These are phyloP conservation scores for Rhabdomys pumilio DNA, from an alignment of 2,797 vertebrate species.

Conservation along the genomic window DNA sequence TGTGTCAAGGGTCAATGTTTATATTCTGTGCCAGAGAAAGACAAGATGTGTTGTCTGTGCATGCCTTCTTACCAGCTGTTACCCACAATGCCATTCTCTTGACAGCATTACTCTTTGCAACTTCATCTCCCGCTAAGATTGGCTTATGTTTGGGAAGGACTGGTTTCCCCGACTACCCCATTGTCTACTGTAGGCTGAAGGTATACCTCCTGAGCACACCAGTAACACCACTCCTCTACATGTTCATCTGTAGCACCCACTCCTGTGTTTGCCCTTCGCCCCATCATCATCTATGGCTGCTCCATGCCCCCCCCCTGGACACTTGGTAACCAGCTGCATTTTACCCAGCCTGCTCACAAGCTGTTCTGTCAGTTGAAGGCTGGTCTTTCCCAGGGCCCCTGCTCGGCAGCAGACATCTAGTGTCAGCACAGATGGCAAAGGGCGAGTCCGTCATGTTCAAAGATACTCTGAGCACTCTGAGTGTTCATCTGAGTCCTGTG, in stretches of 20 bases:
- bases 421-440: not conserved
- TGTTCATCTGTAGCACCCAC: not conserved
- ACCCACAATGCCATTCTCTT: not conserved
- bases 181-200: not conserved
- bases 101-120: fast-evolving
- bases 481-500: not conserved
- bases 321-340: not conserved
- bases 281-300: not conserved
- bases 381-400: not conserved
- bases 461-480: not conserved
- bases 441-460: not conserved
- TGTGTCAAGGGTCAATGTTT: not conserved
- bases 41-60: fast-evolving
- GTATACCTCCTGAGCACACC: not conserved
- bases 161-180: not conserved
- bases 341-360: not conserved
- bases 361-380: conserved; percentile 12
- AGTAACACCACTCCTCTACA: not conserved
- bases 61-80: not conserved
- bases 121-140: not conserved
- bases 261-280: not conserved
- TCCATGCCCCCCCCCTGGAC: not conserved
- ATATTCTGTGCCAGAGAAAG: not conserved
- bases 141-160: not conserved
- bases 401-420: not conserved